phyloP scores from a whole-genome alignment of 2,113 vertebrate species.

The Hoplias malabaricus region DNA sequence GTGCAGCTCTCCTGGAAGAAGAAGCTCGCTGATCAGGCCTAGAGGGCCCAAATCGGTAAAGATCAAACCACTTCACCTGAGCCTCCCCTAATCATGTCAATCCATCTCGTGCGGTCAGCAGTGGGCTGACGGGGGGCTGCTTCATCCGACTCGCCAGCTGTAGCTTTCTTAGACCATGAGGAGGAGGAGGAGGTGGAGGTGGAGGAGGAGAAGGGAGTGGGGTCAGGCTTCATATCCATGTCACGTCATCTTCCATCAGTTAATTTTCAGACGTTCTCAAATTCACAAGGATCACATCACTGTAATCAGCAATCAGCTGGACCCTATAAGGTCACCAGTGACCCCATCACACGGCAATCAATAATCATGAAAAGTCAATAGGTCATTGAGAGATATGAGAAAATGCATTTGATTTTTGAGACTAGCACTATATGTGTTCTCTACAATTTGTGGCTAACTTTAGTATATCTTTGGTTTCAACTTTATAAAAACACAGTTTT shows the following conservation, averaged over 20 bases:
- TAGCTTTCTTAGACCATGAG: not conserved
- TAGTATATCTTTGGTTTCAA: too few species aligned
- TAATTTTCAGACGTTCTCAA: constrained; percentile 24
- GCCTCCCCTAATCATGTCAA: constrained; percentile 53
- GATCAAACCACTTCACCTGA: constrained; percentile 45
- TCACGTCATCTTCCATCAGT: constrained; percentile 23
- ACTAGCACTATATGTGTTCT: too few species aligned
- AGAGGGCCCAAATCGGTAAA: constrained; percentile 53
- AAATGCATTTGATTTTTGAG: too few species aligned
- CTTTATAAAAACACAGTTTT: too few species aligned
- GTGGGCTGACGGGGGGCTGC: constrained; percentile 46
- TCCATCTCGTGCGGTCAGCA: constrained; percentile 49
- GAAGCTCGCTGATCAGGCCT: constrained; percentile 54
- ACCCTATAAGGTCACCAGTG: constrained; percentile 20
- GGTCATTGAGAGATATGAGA: too few species aligned
- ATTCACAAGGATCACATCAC: not conserved
- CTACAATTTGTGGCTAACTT: too few species aligned
- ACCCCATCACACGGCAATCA: constrained; percentile 28
- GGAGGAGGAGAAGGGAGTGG: constrained; percentile 23
- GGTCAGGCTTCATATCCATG: constrained; percentile 31
- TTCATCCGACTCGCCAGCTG: constrained; percentile 42
- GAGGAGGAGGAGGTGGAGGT: constrained; percentile 22
- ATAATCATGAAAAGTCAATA: too few species aligned
- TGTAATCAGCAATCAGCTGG: constrained; percentile 12
- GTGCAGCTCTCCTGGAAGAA: constrained; percentile 59